These are phyloP conservation scores for Dromiciops gliroides DNA, from an alignment of 2,113 vertebrate species.

Conservation along the genomic window DNA sequence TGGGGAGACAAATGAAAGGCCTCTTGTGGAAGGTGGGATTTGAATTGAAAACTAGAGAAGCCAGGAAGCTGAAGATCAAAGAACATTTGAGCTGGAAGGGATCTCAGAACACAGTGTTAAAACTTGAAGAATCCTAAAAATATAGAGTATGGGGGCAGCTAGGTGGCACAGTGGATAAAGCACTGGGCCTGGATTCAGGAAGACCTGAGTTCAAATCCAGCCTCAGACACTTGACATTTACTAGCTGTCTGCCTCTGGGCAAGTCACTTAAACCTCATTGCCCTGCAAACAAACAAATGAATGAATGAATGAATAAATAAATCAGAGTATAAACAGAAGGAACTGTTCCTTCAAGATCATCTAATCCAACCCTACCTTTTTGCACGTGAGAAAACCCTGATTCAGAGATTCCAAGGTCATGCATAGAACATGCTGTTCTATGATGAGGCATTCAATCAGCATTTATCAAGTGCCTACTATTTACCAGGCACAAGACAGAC, in stretches of 20 bases:
- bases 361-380: neutral
- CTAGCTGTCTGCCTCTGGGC: too few species aligned
- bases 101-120: neutral
- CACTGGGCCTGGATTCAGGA: too few species aligned
- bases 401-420: neutral
- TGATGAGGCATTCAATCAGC: neutral
- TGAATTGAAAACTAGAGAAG: neutral
- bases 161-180: too few species aligned
- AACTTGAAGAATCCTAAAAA: neutral
- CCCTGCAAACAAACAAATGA: too few species aligned
- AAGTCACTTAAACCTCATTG: too few species aligned
- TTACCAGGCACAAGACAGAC: neutral
- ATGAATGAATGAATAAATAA: too few species aligned
- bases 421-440: neutral
- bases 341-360: neutral
- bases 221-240: too few species aligned
- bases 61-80: neutral
- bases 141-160: neutral
- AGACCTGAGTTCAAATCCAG: too few species aligned
- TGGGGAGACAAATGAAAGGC: neutral
- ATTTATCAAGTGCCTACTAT: neutral
- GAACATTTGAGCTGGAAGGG: neutral
- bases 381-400: neutral
- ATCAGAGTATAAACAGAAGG: neutral
- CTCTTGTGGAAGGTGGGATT: neutral